Conservation (phyloP, 2,888 invertebrate genomes). For the Drosophila tanythrix region DNA sequence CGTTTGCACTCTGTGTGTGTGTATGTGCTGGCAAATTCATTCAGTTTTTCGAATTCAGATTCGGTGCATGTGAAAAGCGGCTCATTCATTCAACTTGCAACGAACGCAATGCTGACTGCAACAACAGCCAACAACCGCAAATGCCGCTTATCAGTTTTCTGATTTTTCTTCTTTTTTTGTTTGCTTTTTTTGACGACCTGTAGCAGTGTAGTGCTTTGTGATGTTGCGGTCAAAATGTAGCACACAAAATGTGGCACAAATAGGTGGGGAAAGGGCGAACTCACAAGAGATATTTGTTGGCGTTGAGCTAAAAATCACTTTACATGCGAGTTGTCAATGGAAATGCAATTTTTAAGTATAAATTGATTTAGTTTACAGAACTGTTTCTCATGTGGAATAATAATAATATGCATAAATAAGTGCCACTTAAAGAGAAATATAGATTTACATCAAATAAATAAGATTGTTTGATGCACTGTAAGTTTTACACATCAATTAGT, state of each 20-base stretch:
- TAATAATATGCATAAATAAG: not conserved
- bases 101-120: slow-evolving; percentile 40
- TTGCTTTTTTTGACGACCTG: slow-evolving; percentile 16
- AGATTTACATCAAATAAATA: no score
- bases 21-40: slow-evolving; percentile 62
- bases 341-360: not conserved
- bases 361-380: not conserved
- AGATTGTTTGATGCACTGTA: no score
- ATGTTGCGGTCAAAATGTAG: slow-evolving; percentile 14
- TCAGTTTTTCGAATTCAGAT: slow-evolving; percentile 60
- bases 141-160: slow-evolving; percentile 57
- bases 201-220: slow-evolving; percentile 10
- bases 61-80: slow-evolving; percentile 62
- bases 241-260: slow-evolving; percentile 21
- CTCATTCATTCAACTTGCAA: slow-evolving; percentile 67
- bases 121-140: slow-evolving; percentile 11
- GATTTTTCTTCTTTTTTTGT: not conserved
- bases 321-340: not conserved
- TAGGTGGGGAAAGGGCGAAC: not conserved
- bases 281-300: not conserved
- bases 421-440: not conserved
- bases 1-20: slow-evolving; percentile 41
- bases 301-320: not conserved
- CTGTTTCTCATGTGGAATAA: not conserved
- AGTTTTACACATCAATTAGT: not conserved